A percentile compares a stretch with the other conserved stretches of the same genome.
Conservation (phyloP, 2,113 vertebrate species). For the Bubalus kerabau region DNA sequence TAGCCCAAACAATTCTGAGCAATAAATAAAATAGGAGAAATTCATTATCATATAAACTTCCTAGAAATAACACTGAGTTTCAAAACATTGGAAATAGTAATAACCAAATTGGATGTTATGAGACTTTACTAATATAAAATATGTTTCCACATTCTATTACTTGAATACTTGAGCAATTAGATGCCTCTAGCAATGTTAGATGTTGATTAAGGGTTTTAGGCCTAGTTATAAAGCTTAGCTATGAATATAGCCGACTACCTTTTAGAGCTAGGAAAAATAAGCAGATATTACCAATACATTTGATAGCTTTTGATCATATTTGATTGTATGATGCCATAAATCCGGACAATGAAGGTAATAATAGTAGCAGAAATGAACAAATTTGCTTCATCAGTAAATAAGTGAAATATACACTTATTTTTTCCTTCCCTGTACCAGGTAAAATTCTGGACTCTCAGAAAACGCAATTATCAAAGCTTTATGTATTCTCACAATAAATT, state of each 20-base stretch:
- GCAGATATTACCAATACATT: not conserved
- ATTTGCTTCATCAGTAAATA: not conserved
- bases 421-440: not conserved
- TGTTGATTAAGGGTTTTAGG: slow-evolving; percentile 20
- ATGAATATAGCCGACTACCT: not conserved
- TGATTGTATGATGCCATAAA: not conserved
- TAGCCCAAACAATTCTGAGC: not conserved
- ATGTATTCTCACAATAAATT: not conserved
- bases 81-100: not conserved
- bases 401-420: not conserved
- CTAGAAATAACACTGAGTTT: slow-evolving; percentile 19
- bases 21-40: slow-evolving; percentile 37
- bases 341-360: not conserved
- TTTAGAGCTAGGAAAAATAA: not conserved
- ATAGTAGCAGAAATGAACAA: not conserved
- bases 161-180: slow-evolving; percentile 2
- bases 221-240: not conserved
- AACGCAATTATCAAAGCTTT: not conserved
- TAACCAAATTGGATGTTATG: not conserved
- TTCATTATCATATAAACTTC: slow-evolving; percentile 23
- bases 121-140: not conserved
- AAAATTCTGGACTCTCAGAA: not conserved
- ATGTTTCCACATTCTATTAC: not conserved
- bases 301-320: not conserved
- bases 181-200: not conserved